These are phyloP conservation scores for Cryptops parisi DNA, from an alignment of 2,888 invertebrate genomes.

Conservation along the genomic window DNA sequence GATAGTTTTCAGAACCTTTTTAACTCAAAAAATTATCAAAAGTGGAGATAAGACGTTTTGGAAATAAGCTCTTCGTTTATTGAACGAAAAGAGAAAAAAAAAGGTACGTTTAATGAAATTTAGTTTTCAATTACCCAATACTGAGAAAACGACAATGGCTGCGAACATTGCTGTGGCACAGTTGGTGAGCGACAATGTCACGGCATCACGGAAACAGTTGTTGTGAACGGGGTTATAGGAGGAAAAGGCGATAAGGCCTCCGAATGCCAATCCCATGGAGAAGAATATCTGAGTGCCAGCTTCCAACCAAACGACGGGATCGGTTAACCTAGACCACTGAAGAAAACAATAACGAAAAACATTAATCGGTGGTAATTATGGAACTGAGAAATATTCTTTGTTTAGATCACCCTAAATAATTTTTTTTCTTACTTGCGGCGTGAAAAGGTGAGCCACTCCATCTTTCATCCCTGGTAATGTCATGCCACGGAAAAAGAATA, in stretches of 20 bases:
- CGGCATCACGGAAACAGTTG: conserved; percentile 86
- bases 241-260: conserved; percentile 88
- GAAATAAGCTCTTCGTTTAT: too few species aligned
- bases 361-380: too few species aligned
- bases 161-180: conserved; percentile 94
- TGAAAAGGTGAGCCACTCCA: conserved; percentile 75
- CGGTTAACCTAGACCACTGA: conserved; percentile 70
- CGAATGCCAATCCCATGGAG: conserved; percentile 86
- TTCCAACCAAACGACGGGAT: conserved; percentile 93
- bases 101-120: too few species aligned
- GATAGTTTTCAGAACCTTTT: too few species aligned
- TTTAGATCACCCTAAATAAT: too few species aligned
- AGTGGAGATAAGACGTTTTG: too few species aligned
- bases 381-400: too few species aligned
- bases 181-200: conserved; percentile 82
- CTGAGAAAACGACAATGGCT: conserved; percentile 87
- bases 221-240: conserved; percentile 96
- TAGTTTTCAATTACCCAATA: conserved; percentile 49
- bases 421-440: conserved; percentile 57
- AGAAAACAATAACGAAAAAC: not conserved
- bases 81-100: too few species aligned
- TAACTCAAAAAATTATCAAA: too few species aligned
- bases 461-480: conserved; percentile 76
- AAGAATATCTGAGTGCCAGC: conserved; percentile 97
- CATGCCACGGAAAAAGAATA: conserved; percentile 89